Base-by-base conservation (phyloP, 1,140 invertebrate genomes). In the Drosophila arizonae region DNA sequence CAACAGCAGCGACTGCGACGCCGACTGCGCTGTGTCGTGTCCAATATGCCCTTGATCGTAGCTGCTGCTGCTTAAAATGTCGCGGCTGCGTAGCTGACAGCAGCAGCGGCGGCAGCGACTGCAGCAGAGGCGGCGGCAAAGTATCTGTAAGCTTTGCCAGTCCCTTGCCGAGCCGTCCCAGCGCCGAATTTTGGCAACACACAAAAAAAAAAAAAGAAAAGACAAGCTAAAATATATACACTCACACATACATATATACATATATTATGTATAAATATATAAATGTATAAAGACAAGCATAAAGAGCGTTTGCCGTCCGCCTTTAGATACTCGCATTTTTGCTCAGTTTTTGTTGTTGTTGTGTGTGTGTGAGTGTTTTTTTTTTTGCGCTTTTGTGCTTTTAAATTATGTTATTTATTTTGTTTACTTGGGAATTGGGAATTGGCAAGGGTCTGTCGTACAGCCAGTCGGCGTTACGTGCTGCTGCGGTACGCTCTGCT, bases 31-130 rank as follows among this genome's bases (percentile, higher is more conserved):
- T 36, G 21, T 6, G 55, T 67, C 82, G 76, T 86, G 86, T 79
- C 73, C 86, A 90, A 90, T 85, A 77, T 87, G 86, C 86, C 86
- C 86, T 90, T 90, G 86, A 90, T 90, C 79, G 73, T 74, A 63
- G 67, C 69, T 54, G 66, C 54, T 51, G 33, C 26, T 21, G 43
- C 55, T 36, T 67, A 75, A 79, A 84, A 71, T 88, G 85, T 84
- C 76, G 82, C 72, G 61, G 13, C 62, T 60, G 69, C 75, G 2
- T 21, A 24, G 48, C 50, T 61, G 43, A 45, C 41, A 43, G 48
- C 75, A 48, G 55, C 62, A 57, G 51, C 67, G 33, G 43, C 33
- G 39, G 6, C 67, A 54, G 39, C 17, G 11, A 5, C 69, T 30
- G 54, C 68, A 33, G 50, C 62, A 60, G 51, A 60, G 48, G 54